Evolutionary conservation across 2,797 vertebrate genomes (phyloP).

Genomic region (Taenioides sp.): DNA sequence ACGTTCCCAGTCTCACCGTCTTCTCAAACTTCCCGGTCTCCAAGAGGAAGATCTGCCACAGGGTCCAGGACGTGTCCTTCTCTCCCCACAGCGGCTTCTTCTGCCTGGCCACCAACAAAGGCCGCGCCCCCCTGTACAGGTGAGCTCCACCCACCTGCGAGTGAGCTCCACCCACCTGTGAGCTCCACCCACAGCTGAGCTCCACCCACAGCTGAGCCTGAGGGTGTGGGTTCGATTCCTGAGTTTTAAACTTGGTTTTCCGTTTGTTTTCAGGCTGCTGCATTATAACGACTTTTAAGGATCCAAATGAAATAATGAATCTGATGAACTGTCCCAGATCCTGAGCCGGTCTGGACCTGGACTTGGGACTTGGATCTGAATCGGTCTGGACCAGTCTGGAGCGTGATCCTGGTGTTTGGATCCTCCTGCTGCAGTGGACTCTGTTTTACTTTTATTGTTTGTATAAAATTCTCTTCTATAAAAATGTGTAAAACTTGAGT

Average conservation of each 20-base stretch:
- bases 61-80: conserved; percentile 84
- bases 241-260: background rate
- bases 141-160: conserved; percentile 81
- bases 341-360: background rate
- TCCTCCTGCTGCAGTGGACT: no score
- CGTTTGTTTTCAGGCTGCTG: conserved; percentile 57
- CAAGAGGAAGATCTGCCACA: conserved; percentile 78
- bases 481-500: no score
- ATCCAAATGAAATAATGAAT: background rate
- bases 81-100: conserved; percentile 93
- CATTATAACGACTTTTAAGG: conserved; percentile 87
- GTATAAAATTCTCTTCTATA: no score
- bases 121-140: conserved; percentile 89
- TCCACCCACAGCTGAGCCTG: no score
- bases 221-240: background rate
- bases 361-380: background rate
- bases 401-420: background rate
- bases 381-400: background rate
- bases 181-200: background rate
- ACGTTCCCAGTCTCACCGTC: conserved; percentile 87
- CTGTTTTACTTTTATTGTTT: no score
- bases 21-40: conserved; percentile 91
- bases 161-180: conserved; percentile 81
- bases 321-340: no score
- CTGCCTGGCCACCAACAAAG: conserved; percentile 90